Base-by-base conservation (phyloP, 2,888 invertebrate species). In the Augiades crinisus region DNA sequence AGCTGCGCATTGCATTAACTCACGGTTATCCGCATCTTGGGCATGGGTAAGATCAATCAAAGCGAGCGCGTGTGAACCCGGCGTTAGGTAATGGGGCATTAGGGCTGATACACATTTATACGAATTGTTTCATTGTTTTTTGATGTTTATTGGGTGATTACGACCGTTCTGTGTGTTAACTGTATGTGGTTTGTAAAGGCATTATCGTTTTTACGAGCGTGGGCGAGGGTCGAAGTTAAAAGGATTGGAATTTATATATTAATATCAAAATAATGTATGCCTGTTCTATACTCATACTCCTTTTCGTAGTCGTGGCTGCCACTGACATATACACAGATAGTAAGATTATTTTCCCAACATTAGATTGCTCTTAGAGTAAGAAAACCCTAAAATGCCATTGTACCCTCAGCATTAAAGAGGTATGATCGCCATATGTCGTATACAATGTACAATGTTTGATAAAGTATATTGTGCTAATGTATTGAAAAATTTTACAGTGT, bases 41-140 rank as follows among this genome's bases (percentile, higher is more conserved):
- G 4, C 7, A 22, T 19, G 19, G 7, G 22, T 22, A 2, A 22
- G 37, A 22, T 38, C 38, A 40, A 24, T 40, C 22, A 40, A 27
- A 40, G 14, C 22, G 7, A 24, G 8, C 40, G 10, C 24, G 40
- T 27, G 22, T 47, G 16, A n/a, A 38, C 7, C 14, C 30, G 13
- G 21, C 30, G 12, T 38, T 47, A 47, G n/a, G 17, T 38, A 38
- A 13, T 10, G 24, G 33, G 21, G 2, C 17, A 21, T 43, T 43
- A 45, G 22, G 10, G 33, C 19, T 14, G 21, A 34, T 34, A 45
- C 14, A 34, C 45, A 40, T 40, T 12, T 40, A 24, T 49, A 33
- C 14, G 16, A 49, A 33, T 31, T 16, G 24, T 49, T 40, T 40
- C 22, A 33, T 49, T 22, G 24, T 40, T 17, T 47, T 41, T 41